Base-by-base conservation (phyloP, 1,140 invertebrate genomes). In the Diuraphis noxia region DNA sequence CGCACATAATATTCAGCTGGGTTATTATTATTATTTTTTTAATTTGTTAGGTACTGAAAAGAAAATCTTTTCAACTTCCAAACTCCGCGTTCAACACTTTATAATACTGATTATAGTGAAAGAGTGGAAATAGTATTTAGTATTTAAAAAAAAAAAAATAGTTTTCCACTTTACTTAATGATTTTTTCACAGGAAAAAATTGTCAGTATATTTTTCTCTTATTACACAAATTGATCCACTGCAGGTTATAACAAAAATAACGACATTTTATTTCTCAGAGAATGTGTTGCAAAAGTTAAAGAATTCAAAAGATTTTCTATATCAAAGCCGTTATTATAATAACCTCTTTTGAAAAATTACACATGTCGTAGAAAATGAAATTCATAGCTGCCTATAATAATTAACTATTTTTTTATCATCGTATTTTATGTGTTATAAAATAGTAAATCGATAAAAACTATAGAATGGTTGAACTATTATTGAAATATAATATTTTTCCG, bases 91-190 rank as follows among this genome's bases (percentile, higher is more conserved):
- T 79, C 34, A 36, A 36, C 21, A 9, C 6, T 36, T 36, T 36
- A 36, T 79, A 38, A 36, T 79, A 38, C 77, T 23, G n/a, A 10
- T n/a, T 41, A 40, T 38, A 38, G 34, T 79, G 34, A 81, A 43
- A 43, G n/a, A 84, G 25, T 41, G 25, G 13, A 84, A 84, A 72
- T 72, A 19, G 56, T n/a, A n/a, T 72, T 72, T n/a, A 81, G 19
- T 86, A 34, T 49, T 46, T 84, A 84, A 43, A 84, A 30, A 40
- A 82, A 13, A 43, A 85, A 86, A 23, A 87, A 52, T 23, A 5
- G 5, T 38, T 87, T 87, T 56, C 19, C 23, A 87, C 49, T 87
- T 87, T 87, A 56, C 85, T 40, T 56, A 56, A 87, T 87, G 85
- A 86, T 46, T 86, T 25, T 19, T 86, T 49, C 34, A 13, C 43